phyloP scores from a whole-genome alignment of 2,797 vertebrate genomes.

The Buphagus erythrorhynchus region DNA sequence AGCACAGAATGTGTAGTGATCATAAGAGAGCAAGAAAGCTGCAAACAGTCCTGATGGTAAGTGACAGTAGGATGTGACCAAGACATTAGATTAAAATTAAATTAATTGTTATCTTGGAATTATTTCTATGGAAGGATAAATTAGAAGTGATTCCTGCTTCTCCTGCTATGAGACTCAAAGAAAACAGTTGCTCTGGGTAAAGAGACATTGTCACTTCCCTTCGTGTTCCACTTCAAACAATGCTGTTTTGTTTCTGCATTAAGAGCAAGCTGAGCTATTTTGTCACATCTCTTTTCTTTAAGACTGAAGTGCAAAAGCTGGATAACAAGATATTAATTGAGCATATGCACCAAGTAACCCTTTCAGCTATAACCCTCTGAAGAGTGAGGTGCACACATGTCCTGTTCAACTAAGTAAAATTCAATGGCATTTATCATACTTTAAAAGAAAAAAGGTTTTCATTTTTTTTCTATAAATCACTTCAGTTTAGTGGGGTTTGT shows the following conservation, averaged over 20 bases:
- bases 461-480: not conserved
- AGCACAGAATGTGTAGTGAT: not conserved
- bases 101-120: not conserved
- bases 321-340: not conserved
- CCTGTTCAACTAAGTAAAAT: not conserved
- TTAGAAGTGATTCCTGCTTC: not conserved
- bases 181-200: not conserved
- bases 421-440: not conserved
- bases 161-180: not conserved
- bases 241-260: not conserved
- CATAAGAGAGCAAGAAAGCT: not conserved
- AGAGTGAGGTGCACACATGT: not conserved
- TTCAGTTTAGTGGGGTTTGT: not conserved
- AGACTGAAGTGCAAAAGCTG: conserved; percentile 71
- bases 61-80: not conserved
- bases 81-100: not conserved
- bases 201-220: not conserved
- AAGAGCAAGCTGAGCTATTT: not conserved
- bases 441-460: not conserved
- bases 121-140: not conserved
- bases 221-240: not conserved
- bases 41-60: not conserved
- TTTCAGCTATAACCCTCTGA: not conserved
- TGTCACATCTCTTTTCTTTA: not conserved
- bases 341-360: not conserved